phyloP scores from a whole-genome alignment of 2,888 invertebrate genomes.

The Chrysomela aeneicollis region DNA sequence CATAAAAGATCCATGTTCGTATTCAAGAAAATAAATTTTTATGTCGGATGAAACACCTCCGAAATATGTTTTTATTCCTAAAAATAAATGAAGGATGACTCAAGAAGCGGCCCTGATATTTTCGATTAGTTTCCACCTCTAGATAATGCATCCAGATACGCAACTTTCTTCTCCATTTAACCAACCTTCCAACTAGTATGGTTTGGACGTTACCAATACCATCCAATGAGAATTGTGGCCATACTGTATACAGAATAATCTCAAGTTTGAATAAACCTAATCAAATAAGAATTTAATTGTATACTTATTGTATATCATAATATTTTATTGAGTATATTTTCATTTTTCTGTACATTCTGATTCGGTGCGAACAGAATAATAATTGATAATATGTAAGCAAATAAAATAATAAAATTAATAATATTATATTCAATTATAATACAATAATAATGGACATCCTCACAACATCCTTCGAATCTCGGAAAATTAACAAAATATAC shows the following conservation, averaged over 20 bases:
- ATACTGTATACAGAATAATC: background rate
- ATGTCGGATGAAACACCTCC: too few relatives aligned
- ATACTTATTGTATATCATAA: slow-evolving; percentile 43
- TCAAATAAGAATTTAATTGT: slow-evolving; percentile 26
- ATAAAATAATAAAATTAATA: slow-evolving; percentile 55
- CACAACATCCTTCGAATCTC: slow-evolving; percentile 23
- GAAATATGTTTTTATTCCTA: too few relatives aligned
- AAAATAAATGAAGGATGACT: too few relatives aligned
- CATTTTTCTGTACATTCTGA: slow-evolving; percentile 59
- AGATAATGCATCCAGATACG: too few relatives aligned
- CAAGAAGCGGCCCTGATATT: too few relatives aligned
- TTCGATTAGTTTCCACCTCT: too few relatives aligned
- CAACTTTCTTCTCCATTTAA: too few relatives aligned
- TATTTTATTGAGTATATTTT: slow-evolving; percentile 60
- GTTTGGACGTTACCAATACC: too few relatives aligned
- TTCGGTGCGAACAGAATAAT: slow-evolving; percentile 60
- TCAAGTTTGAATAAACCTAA: background rate
- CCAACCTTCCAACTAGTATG: too few relatives aligned
- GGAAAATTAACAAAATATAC: slow-evolving; percentile 28
- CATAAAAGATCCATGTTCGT: too few relatives aligned
- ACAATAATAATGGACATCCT: slow-evolving; percentile 51
- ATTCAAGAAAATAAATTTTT: too few relatives aligned
- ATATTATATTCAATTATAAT: slow-evolving; percentile 59
- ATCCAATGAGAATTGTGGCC: background rate
- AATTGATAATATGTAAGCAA: slow-evolving; percentile 56